phyloP scores from a whole-genome alignment of 2,888 invertebrate species.

The Endotricha flammealis region DNA sequence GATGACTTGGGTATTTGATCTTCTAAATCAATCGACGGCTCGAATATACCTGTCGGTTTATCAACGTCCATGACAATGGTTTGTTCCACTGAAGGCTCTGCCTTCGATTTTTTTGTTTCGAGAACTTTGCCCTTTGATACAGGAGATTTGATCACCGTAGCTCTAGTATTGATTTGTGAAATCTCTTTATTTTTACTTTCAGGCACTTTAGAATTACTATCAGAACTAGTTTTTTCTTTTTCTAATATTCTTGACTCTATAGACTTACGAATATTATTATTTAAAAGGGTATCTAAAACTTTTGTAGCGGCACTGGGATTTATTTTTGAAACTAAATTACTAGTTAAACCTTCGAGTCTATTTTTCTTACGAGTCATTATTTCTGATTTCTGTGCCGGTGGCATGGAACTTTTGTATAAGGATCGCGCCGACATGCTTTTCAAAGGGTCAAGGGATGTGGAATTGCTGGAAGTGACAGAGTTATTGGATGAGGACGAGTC shows the following conservation, averaged over 20 bases:
- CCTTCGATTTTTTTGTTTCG: slow-evolving; percentile 65
- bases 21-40: slow-evolving; percentile 82
- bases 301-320: slow-evolving; percentile 74
- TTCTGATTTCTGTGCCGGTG: slow-evolving; percentile 72
- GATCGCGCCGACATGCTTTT: slow-evolving; percentile 73
- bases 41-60: slow-evolving; percentile 83
- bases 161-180: slow-evolving; percentile 65
- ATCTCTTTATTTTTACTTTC: slow-evolving; percentile 56
- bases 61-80: slow-evolving; percentile 62
- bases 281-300: slow-evolving; percentile 69
- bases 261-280: slow-evolving; percentile 71
- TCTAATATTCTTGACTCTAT: slow-evolving; percentile 71
- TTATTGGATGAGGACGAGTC: slow-evolving; percentile 27
- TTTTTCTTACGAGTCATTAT: slow-evolving; percentile 81
- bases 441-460: slow-evolving; percentile 50
- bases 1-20: slow-evolving; percentile 81
- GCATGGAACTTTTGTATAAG: slow-evolving; percentile 66
- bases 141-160: slow-evolving; percentile 78
- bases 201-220: slow-evolving; percentile 33
- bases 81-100: slow-evolving; percentile 41
- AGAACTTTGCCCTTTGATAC: slow-evolving; percentile 69
- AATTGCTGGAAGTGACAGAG: slow-evolving; percentile 31
- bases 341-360: slow-evolving; percentile 79
- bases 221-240: slow-evolving; percentile 54
- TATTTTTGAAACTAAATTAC: slow-evolving; percentile 80